A percentile compares a stretch with the other conserved stretches of the same genome.
These are phyloP conservation scores for Grallaria varia DNA, from an alignment of 2,113 vertebrate genomes.

Conservation along the genomic window DNA sequence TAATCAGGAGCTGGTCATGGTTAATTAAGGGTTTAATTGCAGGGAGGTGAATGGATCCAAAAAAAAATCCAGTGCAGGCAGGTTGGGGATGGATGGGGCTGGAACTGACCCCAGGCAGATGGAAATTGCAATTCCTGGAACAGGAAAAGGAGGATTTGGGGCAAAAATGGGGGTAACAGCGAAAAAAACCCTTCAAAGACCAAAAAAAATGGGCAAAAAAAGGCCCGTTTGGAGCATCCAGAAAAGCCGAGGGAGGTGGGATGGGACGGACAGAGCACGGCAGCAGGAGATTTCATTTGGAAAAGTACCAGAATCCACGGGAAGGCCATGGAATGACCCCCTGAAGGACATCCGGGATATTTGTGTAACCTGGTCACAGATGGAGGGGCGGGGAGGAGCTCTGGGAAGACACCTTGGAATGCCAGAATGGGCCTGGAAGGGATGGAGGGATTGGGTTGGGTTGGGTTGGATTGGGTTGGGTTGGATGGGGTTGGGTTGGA, in stretches of 20 bases:
- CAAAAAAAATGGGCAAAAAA: background rate
- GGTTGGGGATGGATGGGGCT: background rate
- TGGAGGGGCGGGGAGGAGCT: too few species aligned
- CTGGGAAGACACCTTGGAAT: background rate
- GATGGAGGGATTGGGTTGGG: accelerated
- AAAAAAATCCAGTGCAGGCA: accelerated
- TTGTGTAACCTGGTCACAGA: background rate
- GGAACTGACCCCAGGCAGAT: background rate
- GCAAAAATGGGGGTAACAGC: accelerated
- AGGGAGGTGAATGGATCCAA: background rate
- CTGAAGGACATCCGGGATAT: background rate
- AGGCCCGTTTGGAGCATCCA: background rate
- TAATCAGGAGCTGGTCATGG: accelerated
- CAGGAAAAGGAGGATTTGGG: background rate
- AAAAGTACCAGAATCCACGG: background rate
- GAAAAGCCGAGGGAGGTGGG: background rate
- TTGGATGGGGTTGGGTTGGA: too few species aligned
- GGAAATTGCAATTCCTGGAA: background rate
- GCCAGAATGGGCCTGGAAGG: accelerated
- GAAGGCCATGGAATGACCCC: background rate
- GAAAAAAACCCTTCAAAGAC: background rate
- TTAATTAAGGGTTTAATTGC: background rate
- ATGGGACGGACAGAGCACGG: background rate
- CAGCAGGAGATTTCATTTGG: background rate
- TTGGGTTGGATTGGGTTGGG: too few species aligned